Base-by-base conservation (phyloP, 2,888 invertebrate species). In the Synergus laeviventris region DNA sequence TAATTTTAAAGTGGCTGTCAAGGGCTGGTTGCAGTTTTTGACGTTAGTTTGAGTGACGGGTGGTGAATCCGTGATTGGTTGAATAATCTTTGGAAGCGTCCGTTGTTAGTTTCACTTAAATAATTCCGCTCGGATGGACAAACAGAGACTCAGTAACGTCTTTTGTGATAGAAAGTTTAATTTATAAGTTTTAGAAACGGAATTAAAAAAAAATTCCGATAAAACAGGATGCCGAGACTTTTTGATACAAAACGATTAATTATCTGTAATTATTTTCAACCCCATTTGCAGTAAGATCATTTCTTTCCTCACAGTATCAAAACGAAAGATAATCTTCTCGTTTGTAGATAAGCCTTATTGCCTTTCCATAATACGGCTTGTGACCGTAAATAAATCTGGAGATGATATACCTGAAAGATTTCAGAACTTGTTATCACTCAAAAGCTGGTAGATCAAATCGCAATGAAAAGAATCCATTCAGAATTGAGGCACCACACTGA, bases 1-100 rank as follows among this genome's bases (percentile, higher is more conserved):
- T 90, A 89, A 90, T 90, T 90, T 89, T 90, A 89, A 90, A 90
- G 90, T 90, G 90, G 89, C 89, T 87, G 89, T 89, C 89, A 87
- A 86, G 86, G 82, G 86, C 84, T 82, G 84, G 81, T 80, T 77
- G 77, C 80, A 81, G 83, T 82, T 85, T 85, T 85, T 85, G 84
- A 86, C 84, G 84, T 84, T 84, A 84, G 82, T 83, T 84, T 83
- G 45, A 49, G 45, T 49, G 45, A 16, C 45, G 12, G 45, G 14
- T 49, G 45, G 45, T 12, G 14, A 49, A 49, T 49, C 45, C 45
- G 16, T 12, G n/a, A 49, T 16, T 49, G 45, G 45, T 49, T 49
- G 11, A 49, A 5, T 49, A 5, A 49, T 49, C 5, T 49, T 39
- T 39, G 5, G 11, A 39, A 39, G 11, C 39, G 11, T 39, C 11